Base-by-base conservation (phyloP, 2,888 invertebrate species). In the Hymenopus coronatus region DNA sequence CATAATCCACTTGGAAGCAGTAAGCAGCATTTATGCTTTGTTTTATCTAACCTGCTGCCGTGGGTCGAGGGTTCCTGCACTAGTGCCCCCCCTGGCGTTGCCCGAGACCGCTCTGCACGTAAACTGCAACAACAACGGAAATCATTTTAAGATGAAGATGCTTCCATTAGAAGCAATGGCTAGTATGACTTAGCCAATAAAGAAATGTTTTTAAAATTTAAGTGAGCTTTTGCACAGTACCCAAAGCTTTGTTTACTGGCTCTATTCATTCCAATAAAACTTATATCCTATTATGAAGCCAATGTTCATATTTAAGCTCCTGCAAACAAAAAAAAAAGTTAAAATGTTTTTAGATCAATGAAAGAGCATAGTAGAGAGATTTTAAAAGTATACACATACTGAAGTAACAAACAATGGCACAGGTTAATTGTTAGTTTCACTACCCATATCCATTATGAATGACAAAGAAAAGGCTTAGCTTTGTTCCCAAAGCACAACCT, bases 71-170 rank as follows among this genome's bases (percentile, higher is more conserved):
- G 54, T 84, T 90, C 90, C 86, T 89, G 90, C 84, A 88, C 88
- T 89, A 90, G 90, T 85, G 89, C 90, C 89, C 90, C 88, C 89
- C 91, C 90, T 88, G 90, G 87, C 88, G 88, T 82, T 89, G 90
- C 90, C 90, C 90, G 90, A 90, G 88, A 89, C 85, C 89, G 89
- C 82, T 90, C 90, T n/a, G 88, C 90, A 83, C 90, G 90, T 28
- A 90, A 90, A 90, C 90, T 90, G 90, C 82, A 90, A 90, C 88
- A 90, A 90, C 88, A 90, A 89, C 88, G 89, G 54, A 90, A 88
- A 90, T 54, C 88, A 88, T 87, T 82, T 87, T 82, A 87, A 87
- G 87, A 40, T 70, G 54, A 82, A 82, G 82, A 33, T 87, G 87
- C 33, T 70, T 70, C 54, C 30, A 46, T 7, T 20, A 4, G 54